These are phyloP conservation scores for Malurus elegans DNA, from an alignment of 2,113 vertebrate genomes.

Conservation along the genomic window DNA sequence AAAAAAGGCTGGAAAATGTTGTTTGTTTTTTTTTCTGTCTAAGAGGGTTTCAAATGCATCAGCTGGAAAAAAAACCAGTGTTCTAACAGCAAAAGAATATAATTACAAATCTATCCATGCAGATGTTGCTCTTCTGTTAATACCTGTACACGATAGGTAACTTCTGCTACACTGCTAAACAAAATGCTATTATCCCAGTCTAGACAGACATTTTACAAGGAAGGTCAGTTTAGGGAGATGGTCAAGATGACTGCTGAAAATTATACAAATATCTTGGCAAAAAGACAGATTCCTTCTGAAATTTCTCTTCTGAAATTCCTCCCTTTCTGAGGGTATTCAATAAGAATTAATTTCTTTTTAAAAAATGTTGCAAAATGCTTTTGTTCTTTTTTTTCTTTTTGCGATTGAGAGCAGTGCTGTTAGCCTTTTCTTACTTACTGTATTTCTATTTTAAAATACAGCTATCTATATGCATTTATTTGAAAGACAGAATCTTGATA, in stretches of 20 bases:
- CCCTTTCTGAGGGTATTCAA: rapidly evolving
- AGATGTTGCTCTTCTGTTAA: neutral
- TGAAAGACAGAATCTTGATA: neutral
- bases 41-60: neutral
- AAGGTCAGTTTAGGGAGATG: neutral
- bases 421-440: neutral
- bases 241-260: neutral
- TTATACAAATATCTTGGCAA: neutral
- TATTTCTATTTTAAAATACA: neutral
- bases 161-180: neutral
- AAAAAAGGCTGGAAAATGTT: neutral
- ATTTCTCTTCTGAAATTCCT: neutral
- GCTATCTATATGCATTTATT: neutral
- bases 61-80: neutral
- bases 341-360: neutral
- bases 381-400: neutral
- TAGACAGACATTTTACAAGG: neutral
- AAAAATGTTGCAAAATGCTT: neutral
- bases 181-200: neutral
- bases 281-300: neutral
- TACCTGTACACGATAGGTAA: neutral
- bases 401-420: neutral
- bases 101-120: neutral
- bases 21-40: neutral
- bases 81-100: neutral